A percentile compares a stretch with the other conserved stretches of the same genome.
phyloP scores from a whole-genome alignment of 2,797 vertebrate species.

The Acridotheres tristis region DNA sequence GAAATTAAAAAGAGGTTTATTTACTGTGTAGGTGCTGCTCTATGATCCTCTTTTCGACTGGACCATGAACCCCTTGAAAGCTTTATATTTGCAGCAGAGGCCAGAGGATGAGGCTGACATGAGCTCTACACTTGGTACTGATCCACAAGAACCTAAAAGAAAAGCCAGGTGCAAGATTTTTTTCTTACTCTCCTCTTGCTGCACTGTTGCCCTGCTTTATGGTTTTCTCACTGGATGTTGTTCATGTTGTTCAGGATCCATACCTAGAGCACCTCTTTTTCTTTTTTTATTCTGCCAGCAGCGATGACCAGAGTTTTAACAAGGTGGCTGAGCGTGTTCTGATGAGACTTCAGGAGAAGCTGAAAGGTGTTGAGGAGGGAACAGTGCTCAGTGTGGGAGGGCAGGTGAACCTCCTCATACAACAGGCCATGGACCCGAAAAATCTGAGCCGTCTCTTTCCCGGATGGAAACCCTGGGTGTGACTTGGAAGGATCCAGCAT shows the following conservation, averaged over 20 bases:
- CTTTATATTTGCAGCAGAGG: conserved; percentile 90
- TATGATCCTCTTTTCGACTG: conserved; percentile 98
- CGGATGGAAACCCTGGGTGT: conserved; percentile 97
- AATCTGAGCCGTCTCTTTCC: conserved; percentile 93
- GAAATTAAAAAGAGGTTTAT: not conserved
- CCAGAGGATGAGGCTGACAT: conserved; percentile 92
- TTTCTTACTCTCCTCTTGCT: not conserved
- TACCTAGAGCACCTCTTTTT: not conserved
- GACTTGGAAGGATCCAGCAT: not conserved
- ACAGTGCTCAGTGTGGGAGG: conserved; percentile 92
- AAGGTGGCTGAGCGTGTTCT: conserved; percentile 97
- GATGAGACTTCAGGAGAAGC: conserved; percentile 95
- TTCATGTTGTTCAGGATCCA: not conserved
- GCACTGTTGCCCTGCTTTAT: not conserved
- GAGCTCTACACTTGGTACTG: conserved; percentile 80
- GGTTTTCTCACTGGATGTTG: not conserved
- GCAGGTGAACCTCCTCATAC: conserved; percentile 97
- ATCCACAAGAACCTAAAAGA: conserved; percentile 80
- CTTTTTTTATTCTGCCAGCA: conserved; percentile 53
- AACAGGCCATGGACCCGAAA: conserved; percentile 96
- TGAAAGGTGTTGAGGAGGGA: conserved; percentile 96
- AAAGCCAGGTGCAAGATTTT: conserved; percentile 79
- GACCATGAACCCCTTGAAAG: conserved; percentile 98
- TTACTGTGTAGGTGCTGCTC: conserved; percentile 85
- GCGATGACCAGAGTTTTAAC: conserved; percentile 90